A percentile compares a stretch with the other conserved stretches of the same genome.
Conservation (phyloP, 2,888 invertebrate genomes). For the Protophormia terraenovae region DNA sequence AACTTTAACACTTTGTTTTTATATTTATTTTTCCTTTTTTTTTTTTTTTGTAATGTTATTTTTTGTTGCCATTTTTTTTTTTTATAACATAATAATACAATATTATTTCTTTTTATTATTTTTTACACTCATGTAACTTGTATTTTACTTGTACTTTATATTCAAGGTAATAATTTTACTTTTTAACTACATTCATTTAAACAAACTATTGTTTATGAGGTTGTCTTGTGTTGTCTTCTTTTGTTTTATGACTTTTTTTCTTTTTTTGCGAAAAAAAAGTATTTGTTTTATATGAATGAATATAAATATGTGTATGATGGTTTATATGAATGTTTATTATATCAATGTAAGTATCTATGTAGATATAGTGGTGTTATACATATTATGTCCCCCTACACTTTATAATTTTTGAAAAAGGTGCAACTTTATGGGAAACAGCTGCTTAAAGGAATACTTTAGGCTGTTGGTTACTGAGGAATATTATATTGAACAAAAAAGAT, state of each 20-base stretch:
- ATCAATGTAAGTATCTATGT: not conserved
- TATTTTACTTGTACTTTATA: constrained; percentile 41
- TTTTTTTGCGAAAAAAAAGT: not conserved
- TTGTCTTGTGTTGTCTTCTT: constrained; percentile 28
- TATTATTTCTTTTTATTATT: not conserved
- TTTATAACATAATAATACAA: not conserved
- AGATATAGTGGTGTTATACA: not conserved
- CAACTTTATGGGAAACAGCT: not conserved
- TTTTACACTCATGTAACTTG: constrained; percentile 33
- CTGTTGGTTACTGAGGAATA: not conserved
- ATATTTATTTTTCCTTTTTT: not conserved
- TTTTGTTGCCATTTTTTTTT: not conserved
- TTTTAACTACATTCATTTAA: constrained; percentile 36
- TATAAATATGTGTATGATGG: constrained; percentile 1
- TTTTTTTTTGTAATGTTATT: not conserved
- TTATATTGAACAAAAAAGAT: too few species aligned
- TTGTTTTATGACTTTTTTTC: constrained; percentile 5
- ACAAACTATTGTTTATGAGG: constrained; percentile 53
- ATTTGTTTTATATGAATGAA: constrained; percentile 18
- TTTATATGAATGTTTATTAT: not conserved
- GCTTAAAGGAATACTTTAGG: not conserved
- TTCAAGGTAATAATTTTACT: constrained; percentile 57
- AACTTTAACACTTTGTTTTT: constrained; percentile 21
- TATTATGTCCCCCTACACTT: constrained; percentile 30
- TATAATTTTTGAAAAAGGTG: not conserved